Evolutionary conservation across 1,140 invertebrate genomes (phyloP), one percentile per base, ranked within the genome.

Genomic region (Drosophila fuyamai): DNA sequence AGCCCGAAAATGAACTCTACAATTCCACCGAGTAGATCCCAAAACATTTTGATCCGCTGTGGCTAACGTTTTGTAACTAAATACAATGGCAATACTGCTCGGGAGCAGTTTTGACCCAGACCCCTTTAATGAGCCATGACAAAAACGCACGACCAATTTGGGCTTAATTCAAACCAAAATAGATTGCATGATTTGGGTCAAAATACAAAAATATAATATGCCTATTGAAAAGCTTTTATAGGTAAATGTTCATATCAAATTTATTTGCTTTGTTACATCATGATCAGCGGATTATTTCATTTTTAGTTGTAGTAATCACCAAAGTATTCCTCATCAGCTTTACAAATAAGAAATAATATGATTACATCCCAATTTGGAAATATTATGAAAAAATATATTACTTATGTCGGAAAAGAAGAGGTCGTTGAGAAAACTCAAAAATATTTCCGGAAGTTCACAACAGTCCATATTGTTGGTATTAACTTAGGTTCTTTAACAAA

Each of bases 11-110:
- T 67, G 44, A 92, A 86, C 50, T 88, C 76, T 6, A 84, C 82
- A 46, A 92, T 71, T 54, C 82, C 84, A 48, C 82, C 79, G 18
- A 91, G 48, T 5, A 91, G 54, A 73, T 90, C 81, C 75, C 90
- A 92, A 79, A 92, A 90, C 90, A 92, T 91, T 80, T 89, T 14
- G 51, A 66, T 67, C 66, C 67, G 81, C 29, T n/a, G 46, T 55
- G 75, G 43, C 57, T 38, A 89, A 72, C 72, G 84, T 79, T 76
- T 88, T 76, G 62, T 76, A 56, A 83, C 76, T 38, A 63, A 83
- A 59, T 83, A 67, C 36, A 18, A 58, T 54, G 44, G 14, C 32
- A 44, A 48, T 53, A 32, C 27, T 6, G 32, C 3, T 38, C 29
- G 48, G 38, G 18, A 32, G 36, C 5, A 12, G 44, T 55, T 78